Base-by-base conservation (phyloP, 2,797 vertebrate species). In the Rhynchotus rufescens region DNA sequence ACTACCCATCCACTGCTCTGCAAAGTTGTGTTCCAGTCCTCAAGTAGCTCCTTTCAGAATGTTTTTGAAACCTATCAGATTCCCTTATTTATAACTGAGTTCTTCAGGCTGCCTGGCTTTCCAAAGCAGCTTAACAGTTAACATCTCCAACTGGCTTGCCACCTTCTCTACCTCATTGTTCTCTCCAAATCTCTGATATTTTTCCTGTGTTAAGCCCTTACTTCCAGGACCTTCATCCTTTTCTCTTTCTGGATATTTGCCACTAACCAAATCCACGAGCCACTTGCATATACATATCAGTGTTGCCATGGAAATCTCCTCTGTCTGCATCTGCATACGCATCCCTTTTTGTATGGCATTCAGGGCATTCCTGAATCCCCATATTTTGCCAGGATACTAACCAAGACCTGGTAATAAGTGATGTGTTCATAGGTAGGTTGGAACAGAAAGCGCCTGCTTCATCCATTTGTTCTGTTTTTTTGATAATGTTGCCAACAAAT, bases 261-360 rank as follows among this genome's bases (percentile, higher is more conserved):
- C 8, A 16, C 38, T 59, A n/a, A 23, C n/a, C 38, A 21, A n/a
- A 13, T 13, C 36, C 67, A 36, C 34, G 23, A 38, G 49, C 25
- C 26, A 10, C 49, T 14, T 14, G 49, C 45, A 68, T 71, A 67
- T 83, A 84, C 44, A 88, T 74, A 65, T 62, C 73, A 9, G 34
- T 32, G 92, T 94, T 93, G 71, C 89, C 80, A 89, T 77, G 76
- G 86, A 84, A 84, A 86, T 82, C 64, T 89, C 51, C 54, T 49
- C 67, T 84, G 34, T 56, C 56, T 73, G 47, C 42, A 82, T 40
- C 23, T 19, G 56, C 83, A 60, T 20, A 38, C 42, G 20, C 17
- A 7, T 65, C 59, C 34, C 49, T 36, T 74, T 72, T 49, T 62
- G 59, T 26, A 11, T 9, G 36, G 23, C 26, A 19, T 66, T 59